Base-by-base conservation (phyloP, 2,113 vertebrate species). In the Lycocorax pyrrhopterus region DNA sequence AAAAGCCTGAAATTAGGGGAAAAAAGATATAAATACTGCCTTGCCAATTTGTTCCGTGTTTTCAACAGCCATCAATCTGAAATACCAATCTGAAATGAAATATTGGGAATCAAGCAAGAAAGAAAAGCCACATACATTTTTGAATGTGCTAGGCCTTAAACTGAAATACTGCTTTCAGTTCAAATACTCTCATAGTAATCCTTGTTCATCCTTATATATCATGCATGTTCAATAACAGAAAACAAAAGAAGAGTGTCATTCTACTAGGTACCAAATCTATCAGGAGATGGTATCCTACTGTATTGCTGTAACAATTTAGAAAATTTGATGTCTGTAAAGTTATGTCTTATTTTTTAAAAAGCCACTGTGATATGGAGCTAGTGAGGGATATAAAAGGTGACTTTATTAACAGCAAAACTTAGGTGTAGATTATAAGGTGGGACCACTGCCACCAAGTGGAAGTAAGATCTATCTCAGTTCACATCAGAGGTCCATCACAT, bases 401-500 rank as follows among this genome's bases (percentile, higher is more conserved):
- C 16, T 59, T 87, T 66, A 23, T 25, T 32, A 66, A 41, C 16
- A 56, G 37, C 12, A 46, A 25, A 91, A 71, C 2, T 37, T 44
- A 68, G 13, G 8, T 32, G 33, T 41, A 21, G 25, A 32, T 59
- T 73, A 26, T 26, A 47, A 52, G 73, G 73, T 77, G 71, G 22
- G 89, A 82, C 66, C 77, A 91, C 84, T 96, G 86, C 83, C 90
- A 90, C 87, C 92, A 84, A 82, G 84, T 85, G 84, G 84, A 77
- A 92, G 11, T 23, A 43, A 73, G 30, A 74, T n/a, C 35, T 69
- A 52, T 41, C 30, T 63, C 32, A 52, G 10, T n/a, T 88, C 47
- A 49, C 26, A n/a, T 49, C 27, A 79, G 46, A 82, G 10, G 16
- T 85, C 51, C 7, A 7, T n/a, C 6, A 1, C 53, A 49, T 25